Base-by-base conservation (phyloP, 2,113 vertebrate species). In the Gnathonemus longibarbis region DNA sequence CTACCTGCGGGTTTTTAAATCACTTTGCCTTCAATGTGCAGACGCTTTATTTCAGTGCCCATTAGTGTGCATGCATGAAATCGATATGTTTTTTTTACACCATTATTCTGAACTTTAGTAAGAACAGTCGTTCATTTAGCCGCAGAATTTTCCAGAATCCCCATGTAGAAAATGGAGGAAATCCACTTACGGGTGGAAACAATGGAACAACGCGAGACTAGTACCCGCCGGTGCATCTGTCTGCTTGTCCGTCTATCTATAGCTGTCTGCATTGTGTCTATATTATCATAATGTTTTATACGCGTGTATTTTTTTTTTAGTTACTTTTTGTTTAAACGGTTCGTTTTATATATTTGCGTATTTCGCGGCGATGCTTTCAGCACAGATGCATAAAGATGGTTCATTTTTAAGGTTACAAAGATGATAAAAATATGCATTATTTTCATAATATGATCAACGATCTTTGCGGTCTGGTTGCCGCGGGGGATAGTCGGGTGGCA, bases 161-260 rank as follows among this genome's bases (percentile, higher is more conserved):
- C 45, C n/a, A 42, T 88, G 15, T 48, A 66, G 56, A 88, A 88
- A 88, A 88, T 88, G 87, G 87, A 66, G 87, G 56, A 42, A 21
- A 35, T 66, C 56, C 39, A n/a, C 35, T n/a, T 88, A 58, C 87
- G 21, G 21, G 17, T 52, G 24, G 39, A 42, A 58, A 88, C 53
- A 88, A 88, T 66, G 35, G 35, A 46, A 31, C 56, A 11, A 88
- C 50, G 86, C 31, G 52, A 56, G 49, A 88, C 31, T 27, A 56
- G 50, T 80, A 39, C 35, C 48, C 52, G 2, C 17, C 49, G 1
- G 17, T 62, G 35, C 17, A 9, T 88, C n/a, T 13, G 53, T 10
- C n/a, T 53, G n/a, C 9, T 13, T 35, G 13, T 24, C 17, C 10
- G n/a, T 39, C 31, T 88, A 0, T 83, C 35, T 83, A 83, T 83